These are phyloP conservation scores for Crocidura indochinensis DNA, from an alignment of 2,797 vertebrate species.

Conservation along the genomic window DNA sequence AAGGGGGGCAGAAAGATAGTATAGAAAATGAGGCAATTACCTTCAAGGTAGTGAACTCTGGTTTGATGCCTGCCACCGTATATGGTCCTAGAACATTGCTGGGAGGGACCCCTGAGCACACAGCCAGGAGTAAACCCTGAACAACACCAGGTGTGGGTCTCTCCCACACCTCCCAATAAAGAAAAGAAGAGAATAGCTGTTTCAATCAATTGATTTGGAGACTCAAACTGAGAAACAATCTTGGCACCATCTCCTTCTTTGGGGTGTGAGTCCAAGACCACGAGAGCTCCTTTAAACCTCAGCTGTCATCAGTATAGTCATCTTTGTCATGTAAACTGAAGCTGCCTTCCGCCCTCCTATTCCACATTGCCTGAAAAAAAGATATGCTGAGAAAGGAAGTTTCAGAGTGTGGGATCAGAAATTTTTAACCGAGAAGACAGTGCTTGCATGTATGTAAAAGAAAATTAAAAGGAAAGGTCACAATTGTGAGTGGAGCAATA, in stretches of 20 bases:
- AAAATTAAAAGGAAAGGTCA: constrained; percentile 18
- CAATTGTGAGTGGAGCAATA: background rate
- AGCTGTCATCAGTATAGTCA: background rate
- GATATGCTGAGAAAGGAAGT: background rate
- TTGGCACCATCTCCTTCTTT: background rate
- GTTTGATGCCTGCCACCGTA: too few species aligned
- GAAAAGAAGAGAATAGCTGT: background rate
- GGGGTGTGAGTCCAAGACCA: background rate
- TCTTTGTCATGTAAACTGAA: constrained; percentile 5
- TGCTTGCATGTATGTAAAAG: constrained; percentile 20
- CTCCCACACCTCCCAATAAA: background rate
- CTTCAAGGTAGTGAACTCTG: too few species aligned
- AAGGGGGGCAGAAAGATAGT: too few species aligned
- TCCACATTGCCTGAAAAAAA: background rate
- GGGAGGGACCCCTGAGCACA: too few species aligned
- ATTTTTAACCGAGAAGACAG: background rate
- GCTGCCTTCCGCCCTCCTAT: background rate
- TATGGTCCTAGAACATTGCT: too few species aligned
- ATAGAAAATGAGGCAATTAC: too few species aligned
- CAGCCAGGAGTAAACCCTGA: background rate
- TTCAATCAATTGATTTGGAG: background rate
- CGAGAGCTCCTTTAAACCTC: constrained; percentile 33
- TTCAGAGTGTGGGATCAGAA: background rate
- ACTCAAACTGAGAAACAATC: background rate
- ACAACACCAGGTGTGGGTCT: too few species aligned